phyloP scores from a whole-genome alignment of 2,113 vertebrate species.

The Cyprinodon variegatus region DNA sequence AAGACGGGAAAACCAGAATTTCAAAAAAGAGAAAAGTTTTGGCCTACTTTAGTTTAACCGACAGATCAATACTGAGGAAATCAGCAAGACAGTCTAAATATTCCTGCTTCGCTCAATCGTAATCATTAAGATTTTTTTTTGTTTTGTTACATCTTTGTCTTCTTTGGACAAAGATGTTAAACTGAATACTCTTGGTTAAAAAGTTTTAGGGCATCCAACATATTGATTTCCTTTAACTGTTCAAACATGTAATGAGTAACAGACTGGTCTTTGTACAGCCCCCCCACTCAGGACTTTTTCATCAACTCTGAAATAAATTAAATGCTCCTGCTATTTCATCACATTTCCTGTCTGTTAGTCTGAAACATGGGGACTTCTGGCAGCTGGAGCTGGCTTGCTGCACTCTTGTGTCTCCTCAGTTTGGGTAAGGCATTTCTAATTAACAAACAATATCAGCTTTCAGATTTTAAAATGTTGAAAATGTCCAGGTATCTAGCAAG shows the following conservation, averaged over 20 bases:
- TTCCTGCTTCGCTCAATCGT: not conserved
- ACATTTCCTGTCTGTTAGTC: conserved; percentile 12
- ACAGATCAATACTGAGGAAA: not conserved
- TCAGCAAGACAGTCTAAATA: not conserved
- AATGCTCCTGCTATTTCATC: not conserved
- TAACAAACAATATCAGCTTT: not conserved
- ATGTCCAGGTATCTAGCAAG: not conserved
- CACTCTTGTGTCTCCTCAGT: conserved; percentile 41
- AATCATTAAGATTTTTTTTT: not conserved
- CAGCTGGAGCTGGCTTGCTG: conserved; percentile 28
- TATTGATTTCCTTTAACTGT: conserved; percentile 48
- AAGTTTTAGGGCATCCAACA: too few relatives aligned
- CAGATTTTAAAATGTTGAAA: not conserved
- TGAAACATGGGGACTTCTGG: conserved; percentile 56
- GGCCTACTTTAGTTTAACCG: not conserved
- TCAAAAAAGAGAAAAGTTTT: not conserved
- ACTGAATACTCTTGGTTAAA: not conserved
- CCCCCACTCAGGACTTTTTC: not conserved
- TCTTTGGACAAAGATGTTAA: not conserved
- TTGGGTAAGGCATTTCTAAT: conserved; percentile 49
- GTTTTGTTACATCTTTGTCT: not conserved
- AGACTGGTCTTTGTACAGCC: conserved; percentile 9
- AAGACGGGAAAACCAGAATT: not conserved
- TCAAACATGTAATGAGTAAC: conserved; percentile 74
- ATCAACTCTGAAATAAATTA: conserved; percentile 36